Evolutionary conservation across 2,888 invertebrate genomes (phyloP), one percentile per base, ranked within the genome.

Genomic region (Beris chalybata): DNA sequence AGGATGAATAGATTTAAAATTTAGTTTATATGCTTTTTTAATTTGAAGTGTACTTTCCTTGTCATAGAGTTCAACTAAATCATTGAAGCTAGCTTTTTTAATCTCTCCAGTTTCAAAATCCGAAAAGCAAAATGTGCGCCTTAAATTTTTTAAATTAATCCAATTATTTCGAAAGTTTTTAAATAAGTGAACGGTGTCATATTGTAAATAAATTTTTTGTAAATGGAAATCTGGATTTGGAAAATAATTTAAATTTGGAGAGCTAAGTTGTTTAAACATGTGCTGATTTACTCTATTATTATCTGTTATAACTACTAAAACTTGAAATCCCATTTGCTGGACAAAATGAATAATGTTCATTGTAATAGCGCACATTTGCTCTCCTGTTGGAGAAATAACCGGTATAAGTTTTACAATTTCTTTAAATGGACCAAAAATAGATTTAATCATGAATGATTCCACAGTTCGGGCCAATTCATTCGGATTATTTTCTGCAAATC

Each of bases 321-420:
- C 11, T 9, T 13, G n/a, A 47, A 47, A 15, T 13, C 47, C 47
- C 15, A 47, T 13, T n/a, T 47, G 13, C 15, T 47, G 47, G 5
- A 47, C 47, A 12, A 47, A 47, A 11, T 47, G 5, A 12, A 47
- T 47, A 9, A 47, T 47, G 5, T 47, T n/a, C 15, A 13, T 5
- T n/a, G 47, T 47, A 47, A 13, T 13, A 5, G n/a, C 11, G 47
- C 5, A 47, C 12, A 47, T 5, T 5, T 47, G 11, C 6, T 12
- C 5, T 5, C 47, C 47, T 3, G 47, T 47, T 13, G 13, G 15
- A 5, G 13, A 15, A 11, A 15, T 12, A 13, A 47, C 47, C 11
- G 47, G 47, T n/a, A 47, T 15, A 13, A 47, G 15, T 47, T 47
- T 47, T 47, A 47, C 47, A 13, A 47, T 47, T 47, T 47, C 47